phyloP scores from a whole-genome alignment of 2,113 vertebrate species.

The Lophius piscatorius region DNA sequence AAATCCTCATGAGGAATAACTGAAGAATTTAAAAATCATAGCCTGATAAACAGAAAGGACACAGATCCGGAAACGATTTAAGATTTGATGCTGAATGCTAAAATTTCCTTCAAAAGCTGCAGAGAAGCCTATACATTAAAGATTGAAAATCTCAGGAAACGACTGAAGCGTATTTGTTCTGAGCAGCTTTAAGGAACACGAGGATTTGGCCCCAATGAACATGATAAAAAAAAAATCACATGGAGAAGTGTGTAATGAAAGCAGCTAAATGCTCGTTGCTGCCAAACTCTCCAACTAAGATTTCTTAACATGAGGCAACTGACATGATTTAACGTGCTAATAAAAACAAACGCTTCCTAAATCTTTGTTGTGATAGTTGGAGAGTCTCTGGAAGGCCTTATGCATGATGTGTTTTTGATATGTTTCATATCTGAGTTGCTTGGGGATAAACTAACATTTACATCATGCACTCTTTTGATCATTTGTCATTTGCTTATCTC shows the following conservation, averaged over 20 bases:
- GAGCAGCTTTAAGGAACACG: constrained; percentile 13
- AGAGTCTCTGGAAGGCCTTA: constrained; percentile 11
- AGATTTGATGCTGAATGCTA: constrained; percentile 3
- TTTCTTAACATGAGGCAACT: constrained; percentile 6
- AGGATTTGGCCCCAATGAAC: background rate
- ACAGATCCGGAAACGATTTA: too few species aligned
- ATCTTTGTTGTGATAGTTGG: constrained; percentile 19
- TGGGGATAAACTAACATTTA: constrained; percentile 11
- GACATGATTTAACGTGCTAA: constrained; percentile 4
- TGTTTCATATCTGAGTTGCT: constrained; percentile 11
- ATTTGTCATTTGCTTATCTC: constrained; percentile 53
- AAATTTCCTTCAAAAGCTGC: constrained; percentile 6
- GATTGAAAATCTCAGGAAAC: too few species aligned
- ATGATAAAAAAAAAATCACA: background rate
- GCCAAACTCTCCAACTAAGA: constrained; percentile 10
- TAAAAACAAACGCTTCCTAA: constrained; percentile 4
- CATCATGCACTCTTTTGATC: constrained; percentile 11
- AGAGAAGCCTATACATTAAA: too few species aligned
- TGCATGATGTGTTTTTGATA: constrained; percentile 4
- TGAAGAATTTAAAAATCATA: constrained; percentile 7
- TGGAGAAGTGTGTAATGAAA: background rate
- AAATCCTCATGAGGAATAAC: constrained; percentile 17
- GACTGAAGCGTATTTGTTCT: constrained; percentile 12
- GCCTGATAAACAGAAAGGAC: constrained; percentile 1
- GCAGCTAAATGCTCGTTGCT: constrained; percentile 20